Evolutionary conservation across 2,113 vertebrate genomes (phyloP), one percentile per base, ranked within the genome.

Genomic region (Oncorhynchus keta): DNA sequence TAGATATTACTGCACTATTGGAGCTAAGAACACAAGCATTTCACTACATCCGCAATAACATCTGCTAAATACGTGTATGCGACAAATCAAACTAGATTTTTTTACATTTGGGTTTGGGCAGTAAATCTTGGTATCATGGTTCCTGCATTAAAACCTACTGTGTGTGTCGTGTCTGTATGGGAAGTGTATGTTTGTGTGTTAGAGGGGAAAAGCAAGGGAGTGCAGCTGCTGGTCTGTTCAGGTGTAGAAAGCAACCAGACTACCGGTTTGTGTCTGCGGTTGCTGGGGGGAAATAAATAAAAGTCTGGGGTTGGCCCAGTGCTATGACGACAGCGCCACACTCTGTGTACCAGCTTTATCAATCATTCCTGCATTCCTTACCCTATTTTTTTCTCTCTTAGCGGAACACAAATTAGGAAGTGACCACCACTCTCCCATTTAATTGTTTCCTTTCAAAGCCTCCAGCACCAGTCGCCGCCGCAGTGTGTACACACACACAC

Each of bases 231-330:
- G 39, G 39, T 12, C 39, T 45, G 39, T 11, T 9, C 39, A 11
- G 39, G 9, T 9, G 9, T 45, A 45, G 39, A 11, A 45, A 45
- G 9, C 83, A 89, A 89, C 84, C 83, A 90, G 83, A 90, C 75
- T 76, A 75, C 83, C 75, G 79, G 80, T 86, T 88, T 90, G 80
- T 79, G 72, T 91, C 83, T 87, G 72, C 74, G 76, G 79, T 83
- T 75, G 76, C 74, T 73, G 77, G 76, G 83, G 77, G 87, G 92
- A 93, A 93, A 93, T 92, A 93, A 93, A 92, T 85, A 85, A 71
- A 84, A 67, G 75, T 70, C 74, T 80, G 75, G 82, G 82, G 81
- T 84, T 71, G 68, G 84, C 80, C 83, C 79, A 84, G 73, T 64
- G 76, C 75, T 79, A 81, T 87, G 89, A 93, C 83, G 88, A 83